Conservation (phyloP, 2,113 vertebrate species). For the Lasiurus borealis region DNA sequence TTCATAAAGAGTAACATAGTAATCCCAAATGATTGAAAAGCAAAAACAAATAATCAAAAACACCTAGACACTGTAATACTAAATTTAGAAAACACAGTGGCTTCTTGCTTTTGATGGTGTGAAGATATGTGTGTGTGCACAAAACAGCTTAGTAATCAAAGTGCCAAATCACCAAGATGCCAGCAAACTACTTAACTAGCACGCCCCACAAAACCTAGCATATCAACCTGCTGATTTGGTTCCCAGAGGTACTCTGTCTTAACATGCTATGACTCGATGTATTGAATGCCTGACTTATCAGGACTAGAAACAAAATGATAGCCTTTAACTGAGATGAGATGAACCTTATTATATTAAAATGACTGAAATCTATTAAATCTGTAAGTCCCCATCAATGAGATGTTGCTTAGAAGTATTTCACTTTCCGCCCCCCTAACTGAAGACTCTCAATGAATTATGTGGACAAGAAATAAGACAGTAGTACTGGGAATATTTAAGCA, state of each 20-base stretch:
- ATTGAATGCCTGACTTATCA: background rate
- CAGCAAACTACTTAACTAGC: background rate
- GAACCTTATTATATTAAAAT: background rate
- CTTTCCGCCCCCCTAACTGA: background rate
- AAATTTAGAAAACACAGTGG: background rate
- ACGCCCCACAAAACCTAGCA: fast-evolving
- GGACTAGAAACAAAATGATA: background rate
- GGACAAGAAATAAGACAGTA: background rate
- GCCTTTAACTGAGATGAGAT: background rate
- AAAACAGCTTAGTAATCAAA: background rate
- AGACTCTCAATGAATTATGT: background rate
- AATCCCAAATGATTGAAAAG: background rate
- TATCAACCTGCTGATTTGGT: background rate
- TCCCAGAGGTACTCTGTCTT: background rate
- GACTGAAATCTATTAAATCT: background rate
- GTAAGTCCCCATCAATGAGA: background rate
- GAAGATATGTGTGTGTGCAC: background rate
- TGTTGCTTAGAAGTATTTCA: background rate
- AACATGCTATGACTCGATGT: background rate
- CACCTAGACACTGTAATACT: background rate
- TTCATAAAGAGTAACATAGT: background rate
- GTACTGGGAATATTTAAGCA: background rate
- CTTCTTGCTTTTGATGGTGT: background rate
- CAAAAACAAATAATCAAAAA: background rate
- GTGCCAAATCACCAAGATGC: background rate